Conservation (phyloP, 2,888 invertebrate species). For the Metellina segmentata region DNA sequence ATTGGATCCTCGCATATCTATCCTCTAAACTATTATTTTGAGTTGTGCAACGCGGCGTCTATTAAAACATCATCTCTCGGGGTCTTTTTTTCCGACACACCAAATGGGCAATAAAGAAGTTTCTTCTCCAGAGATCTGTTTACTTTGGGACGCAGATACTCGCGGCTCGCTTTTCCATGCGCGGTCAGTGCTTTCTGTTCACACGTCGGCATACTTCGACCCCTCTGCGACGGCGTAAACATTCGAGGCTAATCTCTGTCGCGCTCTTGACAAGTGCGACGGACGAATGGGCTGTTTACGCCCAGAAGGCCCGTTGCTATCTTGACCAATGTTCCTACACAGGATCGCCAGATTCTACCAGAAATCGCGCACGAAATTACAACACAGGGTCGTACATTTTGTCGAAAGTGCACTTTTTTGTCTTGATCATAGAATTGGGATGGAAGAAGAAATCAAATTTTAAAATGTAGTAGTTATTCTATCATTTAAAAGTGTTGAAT, state of each 20-base stretch:
- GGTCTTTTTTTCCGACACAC: background rate
- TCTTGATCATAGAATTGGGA: no score
- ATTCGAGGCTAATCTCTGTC: background rate
- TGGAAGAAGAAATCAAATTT: no score
- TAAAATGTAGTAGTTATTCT: no score
- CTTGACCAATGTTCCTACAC: no score
- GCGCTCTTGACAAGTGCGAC: background rate
- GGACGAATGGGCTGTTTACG: background rate
- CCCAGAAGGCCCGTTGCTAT: no score
- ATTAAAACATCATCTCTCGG: slow-evolving; percentile 4
- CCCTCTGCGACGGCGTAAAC: slow-evolving; percentile 16
- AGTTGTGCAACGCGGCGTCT: background rate
- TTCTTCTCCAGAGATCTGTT: slow-evolving; percentile 37
- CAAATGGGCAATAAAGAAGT: background rate
- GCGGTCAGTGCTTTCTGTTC: slow-evolving; percentile 60
- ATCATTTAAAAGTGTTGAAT: no score
- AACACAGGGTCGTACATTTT: no score
- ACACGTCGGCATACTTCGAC: slow-evolving; percentile 32
- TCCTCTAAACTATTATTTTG: background rate
- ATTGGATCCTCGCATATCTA: slow-evolving; percentile 4
- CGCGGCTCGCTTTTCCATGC: background rate
- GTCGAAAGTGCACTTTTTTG: no score
- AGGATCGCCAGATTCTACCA: no score
- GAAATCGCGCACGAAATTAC: no score
- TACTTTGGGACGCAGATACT: slow-evolving; percentile 27